These are phyloP conservation scores for Gorsachius goisagi DNA, from an alignment of 2,113 vertebrate species.

Conservation along the genomic window DNA sequence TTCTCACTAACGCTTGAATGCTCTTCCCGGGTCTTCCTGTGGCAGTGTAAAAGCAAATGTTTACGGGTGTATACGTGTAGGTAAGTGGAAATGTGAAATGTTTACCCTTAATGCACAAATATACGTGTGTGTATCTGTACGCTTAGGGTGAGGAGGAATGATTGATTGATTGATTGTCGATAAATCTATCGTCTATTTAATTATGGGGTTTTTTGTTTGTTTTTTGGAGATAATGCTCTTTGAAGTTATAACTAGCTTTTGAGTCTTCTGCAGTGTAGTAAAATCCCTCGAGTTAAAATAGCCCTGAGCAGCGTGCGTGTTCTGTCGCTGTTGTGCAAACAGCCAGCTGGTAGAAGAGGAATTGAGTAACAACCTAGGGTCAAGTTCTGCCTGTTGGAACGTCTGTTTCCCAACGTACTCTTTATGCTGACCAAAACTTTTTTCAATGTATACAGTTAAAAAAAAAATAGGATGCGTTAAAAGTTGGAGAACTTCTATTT, in stretches of 20 bases:
- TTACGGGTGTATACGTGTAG: neutral
- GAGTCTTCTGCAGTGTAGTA: neutral
- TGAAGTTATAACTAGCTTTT: neutral
- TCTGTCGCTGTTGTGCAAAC: neutral
- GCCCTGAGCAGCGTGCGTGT: accelerated
- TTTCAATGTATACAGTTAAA: neutral
- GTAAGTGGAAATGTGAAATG: neutral
- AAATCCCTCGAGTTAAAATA: too few relatives aligned
- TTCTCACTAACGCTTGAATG: accelerated
- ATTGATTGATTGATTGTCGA: accelerated
- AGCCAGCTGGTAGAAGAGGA: too few relatives aligned
- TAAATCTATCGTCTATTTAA: neutral
- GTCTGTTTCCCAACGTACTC: neutral
- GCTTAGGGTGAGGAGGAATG: neutral
- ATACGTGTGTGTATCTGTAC: accelerated
- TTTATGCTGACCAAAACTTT: neutral
- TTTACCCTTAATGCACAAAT: accelerated
- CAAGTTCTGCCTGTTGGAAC: too few relatives aligned
- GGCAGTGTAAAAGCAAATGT: neutral
- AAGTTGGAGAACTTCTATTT: neutral
- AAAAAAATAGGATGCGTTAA: neutral
- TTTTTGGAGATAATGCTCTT: neutral
- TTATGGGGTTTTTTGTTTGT: neutral
- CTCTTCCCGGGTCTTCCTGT: neutral
- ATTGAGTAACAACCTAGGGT: neutral